A percentile compares a stretch with the other conserved stretches of the same genome.
phyloP scores from a whole-genome alignment of 2,113 vertebrate species.

The Phalacrocorax pelagicus region DNA sequence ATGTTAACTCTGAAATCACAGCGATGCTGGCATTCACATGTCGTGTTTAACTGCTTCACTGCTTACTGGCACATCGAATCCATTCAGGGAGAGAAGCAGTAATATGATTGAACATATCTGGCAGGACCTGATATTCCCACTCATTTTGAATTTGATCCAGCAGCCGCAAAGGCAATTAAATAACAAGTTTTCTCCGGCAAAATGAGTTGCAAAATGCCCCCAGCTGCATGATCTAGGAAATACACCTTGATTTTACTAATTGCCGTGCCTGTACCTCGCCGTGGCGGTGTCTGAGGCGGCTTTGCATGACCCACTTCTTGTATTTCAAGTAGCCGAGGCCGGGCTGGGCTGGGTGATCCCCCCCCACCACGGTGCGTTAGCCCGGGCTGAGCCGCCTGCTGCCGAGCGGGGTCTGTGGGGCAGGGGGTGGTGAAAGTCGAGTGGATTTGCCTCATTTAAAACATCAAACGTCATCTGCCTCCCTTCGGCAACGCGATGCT shows the following conservation, averaged over 20 bases:
- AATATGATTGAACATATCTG: constrained; percentile 47
- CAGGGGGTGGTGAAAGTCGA: neutral
- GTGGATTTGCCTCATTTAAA: neutral
- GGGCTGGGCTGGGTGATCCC: neutral
- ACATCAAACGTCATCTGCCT: neutral
- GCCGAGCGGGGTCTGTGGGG: neutral
- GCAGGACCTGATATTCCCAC: constrained; percentile 57
- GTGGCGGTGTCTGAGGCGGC: rapidly evolving
- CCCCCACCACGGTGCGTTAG: rapidly evolving
- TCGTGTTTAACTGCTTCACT: constrained; percentile 22
- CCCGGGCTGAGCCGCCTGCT: rapidly evolving
- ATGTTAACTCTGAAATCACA: neutral
- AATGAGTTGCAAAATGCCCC: constrained; percentile 63
- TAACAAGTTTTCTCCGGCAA: constrained; percentile 12
- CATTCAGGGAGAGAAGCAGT: neutral
- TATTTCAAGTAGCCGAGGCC: rapidly evolving
- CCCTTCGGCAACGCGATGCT: neutral
- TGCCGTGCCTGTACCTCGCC: neutral
- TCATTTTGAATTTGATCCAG: constrained; percentile 49
- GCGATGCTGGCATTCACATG: neutral
- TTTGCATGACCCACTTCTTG: neutral
- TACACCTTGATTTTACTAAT: constrained; percentile 59
- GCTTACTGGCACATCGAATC: neutral
- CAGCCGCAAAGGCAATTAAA: constrained; percentile 57
- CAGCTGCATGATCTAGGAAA: constrained; percentile 63